A percentile compares a stretch with the other conserved stretches of the same genome.
phyloP scores from a whole-genome alignment of 2,113 vertebrate species.

The Nothoprocta perdicaria region DNA sequence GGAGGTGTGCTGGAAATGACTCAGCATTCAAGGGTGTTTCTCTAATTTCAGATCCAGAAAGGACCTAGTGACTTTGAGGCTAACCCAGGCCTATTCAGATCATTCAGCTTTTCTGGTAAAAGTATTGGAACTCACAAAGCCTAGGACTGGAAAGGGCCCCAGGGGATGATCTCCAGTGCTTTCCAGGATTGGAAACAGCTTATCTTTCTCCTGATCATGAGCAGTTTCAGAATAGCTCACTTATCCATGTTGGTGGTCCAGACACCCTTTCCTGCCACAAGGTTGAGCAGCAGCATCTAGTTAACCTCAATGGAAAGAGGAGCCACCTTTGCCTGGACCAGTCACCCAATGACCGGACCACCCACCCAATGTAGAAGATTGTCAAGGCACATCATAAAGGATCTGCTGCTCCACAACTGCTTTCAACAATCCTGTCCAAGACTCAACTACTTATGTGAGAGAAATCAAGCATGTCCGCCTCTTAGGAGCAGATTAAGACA shows the following conservation, averaged over 20 bases:
- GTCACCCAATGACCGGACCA: neutral
- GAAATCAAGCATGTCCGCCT: neutral
- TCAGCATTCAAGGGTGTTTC: neutral
- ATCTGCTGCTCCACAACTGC: neutral
- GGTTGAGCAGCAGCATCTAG: accelerated
- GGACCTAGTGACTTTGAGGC: neutral
- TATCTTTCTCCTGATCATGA: neutral
- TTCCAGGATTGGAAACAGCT: neutral
- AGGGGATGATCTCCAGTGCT: neutral
- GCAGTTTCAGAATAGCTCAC: neutral
- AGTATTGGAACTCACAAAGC: neutral
- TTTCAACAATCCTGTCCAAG: neutral
- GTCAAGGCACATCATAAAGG: neutral
- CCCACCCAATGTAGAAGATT: neutral
- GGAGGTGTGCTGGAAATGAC: neutral
- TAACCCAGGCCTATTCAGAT: neutral
- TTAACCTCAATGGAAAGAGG: neutral
- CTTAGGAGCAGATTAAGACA: neutral
- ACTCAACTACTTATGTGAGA: neutral
- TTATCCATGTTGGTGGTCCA: too few species aligned
- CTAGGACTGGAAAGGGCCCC: neutral
- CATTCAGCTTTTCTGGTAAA: neutral
- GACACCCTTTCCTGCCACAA: neutral
- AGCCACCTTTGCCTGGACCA: neutral
- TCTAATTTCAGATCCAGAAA: neutral